Conservation (phyloP, 2,888 invertebrate genomes). For the Metallyticus violacea region DNA sequence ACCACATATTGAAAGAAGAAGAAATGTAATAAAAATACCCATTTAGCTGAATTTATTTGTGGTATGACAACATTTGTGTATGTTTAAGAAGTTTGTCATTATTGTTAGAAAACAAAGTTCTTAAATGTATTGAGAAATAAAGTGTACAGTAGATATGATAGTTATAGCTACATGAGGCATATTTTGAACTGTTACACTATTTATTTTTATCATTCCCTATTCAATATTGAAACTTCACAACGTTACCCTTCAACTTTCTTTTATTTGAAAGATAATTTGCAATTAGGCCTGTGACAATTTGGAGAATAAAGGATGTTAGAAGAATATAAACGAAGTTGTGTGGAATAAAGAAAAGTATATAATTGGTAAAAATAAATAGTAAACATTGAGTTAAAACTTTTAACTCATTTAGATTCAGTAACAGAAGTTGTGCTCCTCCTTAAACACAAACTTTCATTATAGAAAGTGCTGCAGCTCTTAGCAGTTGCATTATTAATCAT, state of each 20-base stretch:
- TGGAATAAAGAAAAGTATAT: neutral
- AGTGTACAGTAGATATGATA: neutral
- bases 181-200: neutral
- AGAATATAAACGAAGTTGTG: neutral
- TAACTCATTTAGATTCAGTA: no score
- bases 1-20: neutral
- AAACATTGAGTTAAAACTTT: no score
- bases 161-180: neutral
- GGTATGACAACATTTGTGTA: neutral
- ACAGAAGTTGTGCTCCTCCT: no score
- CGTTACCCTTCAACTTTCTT: neutral
- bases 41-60: neutral
- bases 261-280: neutral
- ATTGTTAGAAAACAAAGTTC: no score
- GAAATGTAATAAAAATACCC: neutral
- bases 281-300: neutral
- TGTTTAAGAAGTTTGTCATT: neutral
- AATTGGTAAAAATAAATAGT: neutral
- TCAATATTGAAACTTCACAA: neutral
- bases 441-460: no score
- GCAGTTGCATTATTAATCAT: no score
- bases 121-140: no score
- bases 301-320: neutral
- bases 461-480: no score
- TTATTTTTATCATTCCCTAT: neutral